Conservation (phyloP, 2,113 vertebrate genomes). For the Pithys albifrons region DNA sequence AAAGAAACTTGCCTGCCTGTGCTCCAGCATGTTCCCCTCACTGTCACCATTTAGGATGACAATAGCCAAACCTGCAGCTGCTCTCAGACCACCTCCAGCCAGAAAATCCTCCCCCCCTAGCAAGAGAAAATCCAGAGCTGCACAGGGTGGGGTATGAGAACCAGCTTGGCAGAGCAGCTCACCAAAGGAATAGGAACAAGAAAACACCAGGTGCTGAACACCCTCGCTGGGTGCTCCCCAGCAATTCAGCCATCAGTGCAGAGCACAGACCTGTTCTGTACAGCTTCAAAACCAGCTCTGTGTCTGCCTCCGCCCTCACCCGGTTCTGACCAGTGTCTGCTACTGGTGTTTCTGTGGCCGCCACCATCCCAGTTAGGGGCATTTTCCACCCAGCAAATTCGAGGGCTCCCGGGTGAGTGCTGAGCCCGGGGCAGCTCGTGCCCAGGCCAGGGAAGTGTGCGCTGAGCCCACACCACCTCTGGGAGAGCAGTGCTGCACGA, state of each 20-base stretch:
- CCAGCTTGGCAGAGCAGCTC: not conserved
- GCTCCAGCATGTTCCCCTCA: not conserved
- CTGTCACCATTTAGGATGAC: not conserved
- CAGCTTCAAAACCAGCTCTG: not conserved
- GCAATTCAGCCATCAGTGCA: not conserved
- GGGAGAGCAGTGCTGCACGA: fast-evolving
- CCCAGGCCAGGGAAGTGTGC: not conserved
- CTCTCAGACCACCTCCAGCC: not conserved
- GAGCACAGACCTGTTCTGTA: fast-evolving
- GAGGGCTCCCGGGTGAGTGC: fast-evolving
- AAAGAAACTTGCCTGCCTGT: fast-evolving
- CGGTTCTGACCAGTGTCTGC: not conserved
- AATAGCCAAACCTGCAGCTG: not conserved
- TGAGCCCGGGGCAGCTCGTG: not conserved
- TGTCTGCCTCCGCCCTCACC: not conserved
- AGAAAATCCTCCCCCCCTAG: not conserved
- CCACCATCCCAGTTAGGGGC: not conserved
- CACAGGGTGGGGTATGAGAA: fast-evolving
- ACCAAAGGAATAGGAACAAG: not conserved
- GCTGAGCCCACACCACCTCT: not conserved
- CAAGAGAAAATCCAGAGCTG: not conserved
- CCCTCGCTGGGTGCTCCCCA: fast-evolving
- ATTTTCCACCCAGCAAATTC: fast-evolving
- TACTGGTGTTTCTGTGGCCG: fast-evolving
- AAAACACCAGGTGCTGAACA: not conserved